A percentile compares a stretch with the other conserved stretches of the same genome.
Conservation (phyloP, 2,797 vertebrate species). For the Clamator glandarius region DNA sequence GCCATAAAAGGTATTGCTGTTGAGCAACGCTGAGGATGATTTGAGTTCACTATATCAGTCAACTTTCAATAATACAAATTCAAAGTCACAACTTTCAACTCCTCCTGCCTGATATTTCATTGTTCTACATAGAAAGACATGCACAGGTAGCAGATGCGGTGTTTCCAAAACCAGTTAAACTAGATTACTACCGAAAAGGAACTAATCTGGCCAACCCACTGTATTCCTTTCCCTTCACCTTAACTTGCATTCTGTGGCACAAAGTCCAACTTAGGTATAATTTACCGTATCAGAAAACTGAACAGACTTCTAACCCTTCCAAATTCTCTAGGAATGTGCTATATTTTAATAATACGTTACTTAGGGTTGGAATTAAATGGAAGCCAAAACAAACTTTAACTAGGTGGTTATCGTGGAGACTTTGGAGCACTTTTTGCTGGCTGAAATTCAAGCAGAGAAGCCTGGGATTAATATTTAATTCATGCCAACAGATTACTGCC, state of each 20-base stretch:
- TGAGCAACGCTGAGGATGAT: neutral
- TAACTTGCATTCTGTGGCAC: neutral
- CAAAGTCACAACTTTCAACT: neutral
- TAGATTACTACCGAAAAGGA: neutral
- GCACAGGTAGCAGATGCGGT: neutral
- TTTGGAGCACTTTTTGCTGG: slow-evolving; percentile 43
- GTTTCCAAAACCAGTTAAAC: slow-evolving; percentile 23
- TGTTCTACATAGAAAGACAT: neutral
- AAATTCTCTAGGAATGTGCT: slow-evolving; percentile 27
- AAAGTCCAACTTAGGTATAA: neutral
- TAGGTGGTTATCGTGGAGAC: slow-evolving; percentile 59
- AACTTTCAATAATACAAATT: neutral
- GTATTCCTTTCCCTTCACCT: neutral
- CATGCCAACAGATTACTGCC: slow-evolving; percentile 36
- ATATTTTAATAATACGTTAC: slow-evolving; percentile 50
- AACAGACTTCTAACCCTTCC: slow-evolving; percentile 16
- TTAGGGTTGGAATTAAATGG: slow-evolving; percentile 38
- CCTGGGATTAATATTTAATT: slow-evolving; percentile 68
- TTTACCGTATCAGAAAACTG: neutral
- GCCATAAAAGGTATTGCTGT: slow-evolving; percentile 30
- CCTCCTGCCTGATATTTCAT: neutral
- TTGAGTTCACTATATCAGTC: neutral
- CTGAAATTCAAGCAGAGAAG: slow-evolving; percentile 41
- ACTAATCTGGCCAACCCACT: neutral
- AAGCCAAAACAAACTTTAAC: slow-evolving; percentile 67